phyloP scores from a whole-genome alignment of 2,113 vertebrate genomes.

The Panthera uncia region DNA sequence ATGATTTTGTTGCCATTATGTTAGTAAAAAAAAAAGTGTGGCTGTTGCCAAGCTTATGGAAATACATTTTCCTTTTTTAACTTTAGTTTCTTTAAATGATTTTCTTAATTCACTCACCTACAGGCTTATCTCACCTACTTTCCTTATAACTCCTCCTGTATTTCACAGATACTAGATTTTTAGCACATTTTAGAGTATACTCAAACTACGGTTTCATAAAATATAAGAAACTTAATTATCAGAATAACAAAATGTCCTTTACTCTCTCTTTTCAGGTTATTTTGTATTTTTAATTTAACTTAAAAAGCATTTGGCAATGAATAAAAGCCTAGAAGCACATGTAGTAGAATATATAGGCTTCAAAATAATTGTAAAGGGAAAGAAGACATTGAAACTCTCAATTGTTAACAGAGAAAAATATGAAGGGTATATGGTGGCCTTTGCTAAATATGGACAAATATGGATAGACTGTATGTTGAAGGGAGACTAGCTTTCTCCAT shows the following conservation, averaged over 20 bases:
- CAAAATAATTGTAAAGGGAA: background rate
- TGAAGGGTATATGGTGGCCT: background rate
- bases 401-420: background rate
- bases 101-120: background rate
- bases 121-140: background rate
- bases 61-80: background rate
- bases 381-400: background rate
- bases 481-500: background rate
- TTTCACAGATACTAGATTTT: background rate
- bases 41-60: background rate
- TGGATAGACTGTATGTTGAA: background rate
- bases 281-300: background rate
- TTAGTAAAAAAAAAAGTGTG: background rate
- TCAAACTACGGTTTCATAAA: background rate
- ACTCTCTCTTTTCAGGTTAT: background rate
- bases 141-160: background rate
- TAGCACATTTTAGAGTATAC: background rate
- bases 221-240: background rate
- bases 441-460: background rate
- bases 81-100: background rate
- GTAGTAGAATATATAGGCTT: background rate
- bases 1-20: background rate
- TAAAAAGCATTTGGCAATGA: background rate
- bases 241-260: background rate
- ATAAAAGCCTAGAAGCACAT: background rate